These are phyloP conservation scores for Drosophila recens DNA, from an alignment of 2,888 invertebrate genomes.

Conservation along the genomic window DNA sequence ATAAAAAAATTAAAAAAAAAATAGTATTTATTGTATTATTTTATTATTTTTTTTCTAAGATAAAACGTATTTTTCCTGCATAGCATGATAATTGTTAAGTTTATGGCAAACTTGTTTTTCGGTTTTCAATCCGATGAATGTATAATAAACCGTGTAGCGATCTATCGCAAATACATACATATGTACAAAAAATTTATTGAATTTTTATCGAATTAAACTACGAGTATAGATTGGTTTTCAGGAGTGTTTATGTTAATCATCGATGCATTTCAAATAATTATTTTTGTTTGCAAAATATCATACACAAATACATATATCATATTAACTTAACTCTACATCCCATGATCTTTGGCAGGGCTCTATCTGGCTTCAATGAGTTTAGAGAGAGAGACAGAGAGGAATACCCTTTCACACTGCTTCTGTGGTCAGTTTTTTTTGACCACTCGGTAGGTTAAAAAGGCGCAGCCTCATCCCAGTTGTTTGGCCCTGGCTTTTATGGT, in stretches of 20 bases:
- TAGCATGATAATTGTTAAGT: no score
- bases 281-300: neutral
- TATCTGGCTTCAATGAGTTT: no score
- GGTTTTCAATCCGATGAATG: no score
- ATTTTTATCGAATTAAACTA: no score
- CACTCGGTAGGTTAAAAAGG: constrained; percentile 9
- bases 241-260: neutral
- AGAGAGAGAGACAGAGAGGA: neutral
- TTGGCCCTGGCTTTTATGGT: constrained; percentile 33
- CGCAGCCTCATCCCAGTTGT: constrained; percentile 22
- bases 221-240: neutral
- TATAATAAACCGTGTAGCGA: no score
- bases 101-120: no score
- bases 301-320: neutral
- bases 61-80: no score
- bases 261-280: neutral
- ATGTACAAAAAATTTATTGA: no score
- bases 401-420: neutral
- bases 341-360: neutral
- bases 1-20: no score
- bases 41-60: no score
- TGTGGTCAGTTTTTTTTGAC: constrained; percentile 11
- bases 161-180: no score
- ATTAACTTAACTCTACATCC: neutral
- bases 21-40: no score